Evolutionary conservation across 1,140 invertebrate species (phyloP), one percentile per base, ranked within the genome.

Genomic region (Agrilus planipennis): DNA sequence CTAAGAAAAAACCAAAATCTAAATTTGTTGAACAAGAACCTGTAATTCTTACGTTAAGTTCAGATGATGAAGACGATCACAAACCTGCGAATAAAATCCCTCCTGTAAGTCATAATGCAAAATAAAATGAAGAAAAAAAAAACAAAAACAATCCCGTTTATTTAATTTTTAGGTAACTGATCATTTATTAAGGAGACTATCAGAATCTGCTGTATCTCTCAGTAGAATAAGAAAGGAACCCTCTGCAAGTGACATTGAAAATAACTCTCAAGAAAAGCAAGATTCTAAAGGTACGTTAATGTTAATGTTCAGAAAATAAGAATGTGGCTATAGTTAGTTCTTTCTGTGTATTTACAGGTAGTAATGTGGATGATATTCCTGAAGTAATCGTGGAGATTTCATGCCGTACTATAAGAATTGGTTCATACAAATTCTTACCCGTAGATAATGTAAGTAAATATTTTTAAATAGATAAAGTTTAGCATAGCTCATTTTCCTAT

Each of bases 371-470:
- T 35, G 41, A 34, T 29, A 16, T 6, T 17, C 5, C 21, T 27
- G 29, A 39, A 19, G 16, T 35, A 31, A 29, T 41, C 16, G 16
- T 25, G n/a, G 10, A n/a, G 11, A 35, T 34, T 34, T 45, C 19
- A 6, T 87, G 83, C 61, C 65, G 80, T 42, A 81, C 79, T n/a
- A 73, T 86, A 45, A 70, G 82, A 47, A 80, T 87, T 57, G 83
- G 83, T 32, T 82, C 81, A 4, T 82, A 83, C 53, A 80, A 77
- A 65, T 84, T 77, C 57, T 61, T 72, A 46, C 76, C 81, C 23
- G 69, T 62, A 35, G 78, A 81, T 52, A 71, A 72, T 60, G 71
- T 83, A 61, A 53, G 53, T 57, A 40, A 34, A 29, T 18, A 38
- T n/a, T n/a, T n/a, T n/a, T n/a, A n/a, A n/a, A n/a, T n/a, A n/a